Evolutionary conservation across 2,797 vertebrate genomes (phyloP).

Genomic region (Morelia viridis): DNA sequence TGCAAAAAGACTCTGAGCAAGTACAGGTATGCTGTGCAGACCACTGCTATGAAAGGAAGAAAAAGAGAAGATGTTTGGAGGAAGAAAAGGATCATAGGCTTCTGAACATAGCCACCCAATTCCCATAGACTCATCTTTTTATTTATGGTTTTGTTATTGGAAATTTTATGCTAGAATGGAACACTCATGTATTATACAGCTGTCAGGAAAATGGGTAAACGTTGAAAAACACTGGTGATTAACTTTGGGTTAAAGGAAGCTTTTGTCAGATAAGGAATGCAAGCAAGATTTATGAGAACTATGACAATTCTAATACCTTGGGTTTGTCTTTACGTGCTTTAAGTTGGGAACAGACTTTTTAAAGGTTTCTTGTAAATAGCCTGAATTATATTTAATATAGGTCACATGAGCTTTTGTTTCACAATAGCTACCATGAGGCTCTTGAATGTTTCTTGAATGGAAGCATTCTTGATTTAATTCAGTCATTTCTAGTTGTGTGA

Average conservation of each 20-base stretch:
- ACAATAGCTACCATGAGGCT: not conserved
- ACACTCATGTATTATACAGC: not conserved
- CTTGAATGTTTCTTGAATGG: not conserved
- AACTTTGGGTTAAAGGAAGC: not conserved
- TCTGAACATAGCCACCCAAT: not conserved
- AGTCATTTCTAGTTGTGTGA: not conserved
- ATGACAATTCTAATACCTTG: not conserved
- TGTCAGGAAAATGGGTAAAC: not conserved
- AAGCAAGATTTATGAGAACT: not conserved
- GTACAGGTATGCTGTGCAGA: no score
- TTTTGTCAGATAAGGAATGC: not conserved
- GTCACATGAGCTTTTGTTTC: not conserved
- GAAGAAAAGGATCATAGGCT: not conserved
- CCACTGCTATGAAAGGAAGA: no score
- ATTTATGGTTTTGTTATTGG: not conserved
- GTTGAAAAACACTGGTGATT: not conserved
- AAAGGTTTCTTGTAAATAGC: not conserved
- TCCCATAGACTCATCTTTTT: not conserved
- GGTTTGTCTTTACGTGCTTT: not conserved
- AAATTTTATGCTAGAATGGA: not conserved
- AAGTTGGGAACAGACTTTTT: not conserved
- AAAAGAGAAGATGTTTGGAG: not conserved
- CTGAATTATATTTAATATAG: not conserved
- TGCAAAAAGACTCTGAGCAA: no score
- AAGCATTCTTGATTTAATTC: not conserved